Base-by-base conservation (phyloP, 2,797 vertebrate species). In the Anguilla obscura region DNA sequence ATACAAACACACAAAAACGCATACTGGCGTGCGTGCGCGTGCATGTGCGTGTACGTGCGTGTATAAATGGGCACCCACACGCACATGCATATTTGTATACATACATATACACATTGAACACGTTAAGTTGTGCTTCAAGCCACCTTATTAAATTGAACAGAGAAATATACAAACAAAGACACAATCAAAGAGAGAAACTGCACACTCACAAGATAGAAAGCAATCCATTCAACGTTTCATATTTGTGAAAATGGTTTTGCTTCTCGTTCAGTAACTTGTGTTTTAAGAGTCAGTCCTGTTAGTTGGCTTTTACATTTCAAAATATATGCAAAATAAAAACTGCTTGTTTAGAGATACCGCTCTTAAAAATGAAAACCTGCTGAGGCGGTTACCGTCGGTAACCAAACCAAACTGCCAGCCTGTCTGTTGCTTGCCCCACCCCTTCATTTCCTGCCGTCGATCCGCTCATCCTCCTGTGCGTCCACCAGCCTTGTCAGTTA, bases 101-200 rank as follows among this genome's bases (percentile, higher is more conserved):
- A 50, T 48, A 76, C 69, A 48, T 30, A 89, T 27, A 63, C 86
- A 90, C 33, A 76, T 79, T 63, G 84, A 63, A 85, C 85, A 88
- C 52, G 12, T 52, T 76, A 84, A 88, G 33, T 87, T 93, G 93
- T 93, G 93, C 93, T 93, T 91, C 87, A 89, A 60, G 54, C 82
- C 88, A 89, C 66, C 89, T 87, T 89, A 90, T 84, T 54, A n/a
- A 60, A 82, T 58, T 87, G 83, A 92, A 92, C 90, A 90, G 85
- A 90, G 69, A 87, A 87, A 87, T 89, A 90, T 88, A 91, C 86
- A 74, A 87, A 92, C 88, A 87, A 85, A 89, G 89, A 90, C 84
- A 66, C 21, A 87, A 52, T 24, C 7, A 85, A 88, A 82, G 76
- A 89, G 88, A 88, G 88, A 82, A 80, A 85, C 89, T 88, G 69